Evolutionary conservation across 1,140 invertebrate genomes (phyloP).

Genomic region (Drosophila kikkawai): DNA sequence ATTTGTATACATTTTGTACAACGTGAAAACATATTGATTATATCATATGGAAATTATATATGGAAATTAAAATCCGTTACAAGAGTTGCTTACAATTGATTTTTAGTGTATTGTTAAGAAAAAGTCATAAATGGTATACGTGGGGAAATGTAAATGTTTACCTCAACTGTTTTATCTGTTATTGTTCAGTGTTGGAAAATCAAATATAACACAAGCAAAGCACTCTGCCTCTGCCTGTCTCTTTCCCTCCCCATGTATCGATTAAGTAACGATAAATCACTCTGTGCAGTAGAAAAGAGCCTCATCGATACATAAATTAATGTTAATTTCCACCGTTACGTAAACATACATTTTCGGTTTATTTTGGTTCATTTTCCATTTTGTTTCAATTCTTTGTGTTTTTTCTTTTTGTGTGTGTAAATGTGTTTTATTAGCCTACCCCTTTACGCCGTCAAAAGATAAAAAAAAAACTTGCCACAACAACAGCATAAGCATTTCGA

Average conservation of each 20-base stretch:
- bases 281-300: constrained; percentile 16
- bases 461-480: constrained; percentile 5
- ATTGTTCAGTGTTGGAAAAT: constrained; percentile 15
- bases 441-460: background rate
- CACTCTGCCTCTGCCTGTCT: constrained; percentile 7
- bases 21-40: too few species aligned
- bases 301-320: constrained; percentile 46
- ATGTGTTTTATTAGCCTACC: constrained; percentile 47
- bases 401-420: constrained; percentile 32
- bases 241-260: constrained; percentile 10
- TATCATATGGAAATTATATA: too few species aligned
- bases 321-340: constrained; percentile 49
- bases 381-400: constrained; percentile 31
- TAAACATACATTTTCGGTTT: constrained; percentile 40
- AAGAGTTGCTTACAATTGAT: background rate
- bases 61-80: too few species aligned
- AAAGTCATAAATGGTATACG: background rate
- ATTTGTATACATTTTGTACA: too few species aligned
- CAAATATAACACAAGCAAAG: constrained; percentile 1
- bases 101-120: background rate
- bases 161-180: constrained; percentile 11
- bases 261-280: constrained; percentile 44
- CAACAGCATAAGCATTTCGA: constrained; percentile 50
- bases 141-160: background rate
- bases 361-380: constrained; percentile 39